Conservation (phyloP, 2,888 invertebrate genomes). For the Baccha elongata region DNA sequence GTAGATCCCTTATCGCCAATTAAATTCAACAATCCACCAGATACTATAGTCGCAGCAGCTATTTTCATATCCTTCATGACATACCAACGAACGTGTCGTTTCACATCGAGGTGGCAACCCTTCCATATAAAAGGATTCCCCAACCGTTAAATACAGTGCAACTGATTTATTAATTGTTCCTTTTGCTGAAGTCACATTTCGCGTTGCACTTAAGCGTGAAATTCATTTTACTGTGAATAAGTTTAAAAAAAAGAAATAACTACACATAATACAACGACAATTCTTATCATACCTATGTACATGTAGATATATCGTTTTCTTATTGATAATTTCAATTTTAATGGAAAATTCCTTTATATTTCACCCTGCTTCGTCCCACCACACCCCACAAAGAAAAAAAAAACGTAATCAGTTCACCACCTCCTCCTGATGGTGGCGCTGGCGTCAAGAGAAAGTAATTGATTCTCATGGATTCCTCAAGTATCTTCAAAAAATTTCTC, state of each 20-base stretch:
- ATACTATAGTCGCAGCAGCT: conserved; percentile 46
- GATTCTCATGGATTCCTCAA: conserved; percentile 72
- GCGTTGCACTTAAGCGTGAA: conserved; percentile 70
- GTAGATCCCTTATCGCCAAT: conserved; percentile 60
- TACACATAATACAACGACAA: background rate
- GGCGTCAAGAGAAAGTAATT: conserved; percentile 73
- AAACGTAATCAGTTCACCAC: conserved; percentile 42
- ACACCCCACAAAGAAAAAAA: background rate
- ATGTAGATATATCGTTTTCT: background rate
- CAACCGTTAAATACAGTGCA: conserved; percentile 66
- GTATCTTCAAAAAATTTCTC: conserved; percentile 65
- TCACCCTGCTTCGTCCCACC: background rate
- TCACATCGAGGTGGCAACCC: conserved; percentile 34
- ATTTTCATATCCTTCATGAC: conserved; percentile 22
- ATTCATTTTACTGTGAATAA: conserved; percentile 38
- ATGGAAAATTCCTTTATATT: conserved; percentile 51
- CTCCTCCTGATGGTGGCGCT: conserved; percentile 22
- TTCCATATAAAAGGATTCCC: conserved; percentile 48
- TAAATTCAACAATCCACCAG: conserved; percentile 58
- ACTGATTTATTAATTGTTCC: conserved; percentile 71
- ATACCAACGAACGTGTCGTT: background rate
- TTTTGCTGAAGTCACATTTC: conserved; percentile 67
- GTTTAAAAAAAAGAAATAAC: background rate
- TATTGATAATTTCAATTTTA: conserved; percentile 66
- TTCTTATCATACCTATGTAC: conserved; percentile 41